Evolutionary conservation across 2,797 vertebrate genomes (phyloP).

Genomic region (Margarornis squamiger): DNA sequence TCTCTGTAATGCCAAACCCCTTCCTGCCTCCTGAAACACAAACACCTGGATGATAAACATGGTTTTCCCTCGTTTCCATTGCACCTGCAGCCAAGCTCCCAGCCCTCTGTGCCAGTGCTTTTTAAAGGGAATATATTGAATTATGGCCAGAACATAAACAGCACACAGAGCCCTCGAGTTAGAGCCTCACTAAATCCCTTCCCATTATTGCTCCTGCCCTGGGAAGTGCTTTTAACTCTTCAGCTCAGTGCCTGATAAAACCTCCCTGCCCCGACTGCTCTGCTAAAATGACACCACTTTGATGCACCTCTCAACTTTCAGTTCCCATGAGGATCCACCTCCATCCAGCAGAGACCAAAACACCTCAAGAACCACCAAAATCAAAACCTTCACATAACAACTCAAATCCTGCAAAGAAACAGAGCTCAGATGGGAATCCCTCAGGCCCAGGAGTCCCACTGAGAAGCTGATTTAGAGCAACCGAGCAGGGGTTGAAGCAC

Average conservation of each 20-base stretch:
- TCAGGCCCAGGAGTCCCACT: neutral
- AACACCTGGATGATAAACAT: neutral
- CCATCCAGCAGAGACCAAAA: accelerated
- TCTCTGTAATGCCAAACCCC: neutral
- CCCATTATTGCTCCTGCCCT: neutral
- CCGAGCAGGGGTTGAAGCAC: accelerated
- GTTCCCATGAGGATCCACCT: neutral
- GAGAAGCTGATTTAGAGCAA: neutral
- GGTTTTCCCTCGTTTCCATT: neutral
- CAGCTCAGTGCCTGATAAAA: neutral
- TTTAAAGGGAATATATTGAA: neutral
- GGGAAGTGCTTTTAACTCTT: neutral
- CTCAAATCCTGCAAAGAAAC: neutral
- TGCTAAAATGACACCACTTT: neutral
- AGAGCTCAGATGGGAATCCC: neutral
- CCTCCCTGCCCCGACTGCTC: neutral
- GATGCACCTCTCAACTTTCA: accelerated
- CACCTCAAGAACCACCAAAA: neutral
- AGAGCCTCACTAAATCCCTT: neutral
- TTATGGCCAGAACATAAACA: neutral
- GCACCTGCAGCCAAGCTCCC: neutral
- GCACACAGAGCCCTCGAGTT: neutral
- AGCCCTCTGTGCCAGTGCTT: neutral
- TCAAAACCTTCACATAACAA: neutral
- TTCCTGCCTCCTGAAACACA: neutral